Conservation (phyloP, 2,797 vertebrate species). For the Oceanodroma leucorhoa region DNA sequence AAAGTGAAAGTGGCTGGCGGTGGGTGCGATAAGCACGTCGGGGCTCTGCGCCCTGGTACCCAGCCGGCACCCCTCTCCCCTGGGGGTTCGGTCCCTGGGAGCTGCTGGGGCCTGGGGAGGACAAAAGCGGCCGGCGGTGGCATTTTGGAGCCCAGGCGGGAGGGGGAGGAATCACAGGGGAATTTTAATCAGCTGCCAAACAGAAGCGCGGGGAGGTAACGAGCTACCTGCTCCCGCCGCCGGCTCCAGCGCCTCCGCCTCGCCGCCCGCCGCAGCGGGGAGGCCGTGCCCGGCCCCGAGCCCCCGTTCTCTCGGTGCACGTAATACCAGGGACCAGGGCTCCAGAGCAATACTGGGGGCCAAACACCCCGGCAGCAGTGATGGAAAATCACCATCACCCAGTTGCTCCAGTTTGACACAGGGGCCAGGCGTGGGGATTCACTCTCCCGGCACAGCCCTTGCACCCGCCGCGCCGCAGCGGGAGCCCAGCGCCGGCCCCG, state of each 20-base stretch:
- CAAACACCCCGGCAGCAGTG: rapidly evolving
- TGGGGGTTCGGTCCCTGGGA: neutral
- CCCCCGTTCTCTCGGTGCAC: rapidly evolving
- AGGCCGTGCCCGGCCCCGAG: neutral
- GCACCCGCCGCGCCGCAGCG: rapidly evolving
- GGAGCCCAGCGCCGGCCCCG: neutral
- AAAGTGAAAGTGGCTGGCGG: neutral
- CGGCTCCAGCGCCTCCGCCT: neutral
- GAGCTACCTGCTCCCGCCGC: neutral
- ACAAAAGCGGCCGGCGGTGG: neutral
- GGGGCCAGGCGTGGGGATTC: neutral
- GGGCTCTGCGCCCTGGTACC: neutral
- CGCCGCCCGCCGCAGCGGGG: neutral
- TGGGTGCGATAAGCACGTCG: rapidly evolving
- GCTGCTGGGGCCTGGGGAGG: neutral
- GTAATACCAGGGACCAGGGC: rapidly evolving
- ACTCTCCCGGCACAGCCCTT: neutral
- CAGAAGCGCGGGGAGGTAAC: neutral
- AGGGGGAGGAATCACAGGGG: neutral
- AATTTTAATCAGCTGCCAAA: conserved; percentile 32
- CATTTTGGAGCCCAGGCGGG: neutral
- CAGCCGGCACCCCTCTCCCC: neutral
- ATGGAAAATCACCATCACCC: rapidly evolving
- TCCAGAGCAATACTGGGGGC: neutral
- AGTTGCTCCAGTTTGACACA: neutral